These are phyloP conservation scores for Eupithecia tripunctaria DNA, from an alignment of 2,888 invertebrate species.

Conservation along the genomic window DNA sequence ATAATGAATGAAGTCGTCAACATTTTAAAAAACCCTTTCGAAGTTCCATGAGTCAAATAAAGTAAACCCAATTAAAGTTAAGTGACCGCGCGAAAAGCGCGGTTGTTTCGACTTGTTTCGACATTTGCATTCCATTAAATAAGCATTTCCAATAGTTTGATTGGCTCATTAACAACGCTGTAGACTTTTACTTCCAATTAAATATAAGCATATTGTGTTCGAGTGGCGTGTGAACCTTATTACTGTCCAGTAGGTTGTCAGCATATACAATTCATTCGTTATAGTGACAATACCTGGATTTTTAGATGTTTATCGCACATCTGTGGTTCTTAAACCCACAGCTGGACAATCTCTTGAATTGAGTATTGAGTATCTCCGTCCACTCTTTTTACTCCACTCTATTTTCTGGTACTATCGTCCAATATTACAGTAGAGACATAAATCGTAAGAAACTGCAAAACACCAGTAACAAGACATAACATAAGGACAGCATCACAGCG, in stretches of 20 bases:
- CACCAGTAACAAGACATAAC: background rate
- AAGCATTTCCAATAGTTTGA: background rate
- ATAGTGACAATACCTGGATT: background rate
- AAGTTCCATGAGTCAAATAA: background rate
- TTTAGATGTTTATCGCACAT: background rate
- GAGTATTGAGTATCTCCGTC: no score
- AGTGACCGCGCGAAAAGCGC: background rate
- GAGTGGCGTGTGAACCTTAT: background rate
- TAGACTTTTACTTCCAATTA: background rate
- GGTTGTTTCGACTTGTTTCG: background rate
- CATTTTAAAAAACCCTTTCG: background rate
- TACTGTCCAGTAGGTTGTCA: background rate
- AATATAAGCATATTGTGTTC: background rate
- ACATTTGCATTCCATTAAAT: background rate
- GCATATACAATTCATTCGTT: background rate
- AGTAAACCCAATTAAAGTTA: background rate
- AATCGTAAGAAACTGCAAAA: background rate
- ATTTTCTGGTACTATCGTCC: background rate
- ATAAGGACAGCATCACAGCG: constrained; percentile 2
- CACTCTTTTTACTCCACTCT: background rate
- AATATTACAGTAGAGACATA: background rate
- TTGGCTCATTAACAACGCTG: background rate
- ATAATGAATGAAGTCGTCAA: background rate
- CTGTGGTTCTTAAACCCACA: background rate
- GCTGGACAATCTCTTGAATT: no score